Evolutionary conservation across 2,888 invertebrate genomes (phyloP), one percentile per base, ranked within the genome.

Genomic region (Lasioglossum marginatum): DNA sequence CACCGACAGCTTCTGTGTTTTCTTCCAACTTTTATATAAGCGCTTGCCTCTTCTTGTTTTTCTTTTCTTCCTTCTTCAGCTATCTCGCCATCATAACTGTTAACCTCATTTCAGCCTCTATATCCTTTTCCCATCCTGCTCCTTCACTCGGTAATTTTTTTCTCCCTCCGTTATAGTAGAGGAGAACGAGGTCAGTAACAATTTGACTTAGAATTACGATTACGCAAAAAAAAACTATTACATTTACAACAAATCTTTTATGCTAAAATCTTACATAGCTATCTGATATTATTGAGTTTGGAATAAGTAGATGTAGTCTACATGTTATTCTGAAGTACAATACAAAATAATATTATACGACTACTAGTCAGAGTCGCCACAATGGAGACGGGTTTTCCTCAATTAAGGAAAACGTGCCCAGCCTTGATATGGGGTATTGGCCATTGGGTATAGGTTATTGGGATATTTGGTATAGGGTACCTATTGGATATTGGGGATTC

Each of bases 21-120:
- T 88, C 84, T 71, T 86, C 81, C 79, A 82, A 89, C 91, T 88
- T 89, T 88, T 74, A 85, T 82, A 86, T 83, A 88, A 88, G 81
- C 81, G 73, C 72, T 79, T 71, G 48, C 74, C 79, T 74, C 70
- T 52, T 78, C 86, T n/a, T 40, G 70, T 48, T 74, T 70, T 52
- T 81, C 77, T n/a, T n/a, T 57, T 27, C 66, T 74, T 78, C 77
- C 77, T 74, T 27, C 63, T 43, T 34, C 73, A 71, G 52, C 43
- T 57, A 66, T 70, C 57, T 19, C 68, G 68, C 52, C 45, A 43
- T 63, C 60, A 27, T 19, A 73, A 57, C 77, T 72, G 66, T 70
- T 84, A 70, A 48, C 66, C 78, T 34, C 72, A 27, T 73, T 48
- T 45, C 52, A 75, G 40, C 40, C 19, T 40, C 68, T 23, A 27